A percentile compares a stretch with the other conserved stretches of the same genome.
Evolutionary conservation across 1,140 invertebrate genomes (phyloP).

Genomic region (Sitodiplosis mosellana): DNA sequence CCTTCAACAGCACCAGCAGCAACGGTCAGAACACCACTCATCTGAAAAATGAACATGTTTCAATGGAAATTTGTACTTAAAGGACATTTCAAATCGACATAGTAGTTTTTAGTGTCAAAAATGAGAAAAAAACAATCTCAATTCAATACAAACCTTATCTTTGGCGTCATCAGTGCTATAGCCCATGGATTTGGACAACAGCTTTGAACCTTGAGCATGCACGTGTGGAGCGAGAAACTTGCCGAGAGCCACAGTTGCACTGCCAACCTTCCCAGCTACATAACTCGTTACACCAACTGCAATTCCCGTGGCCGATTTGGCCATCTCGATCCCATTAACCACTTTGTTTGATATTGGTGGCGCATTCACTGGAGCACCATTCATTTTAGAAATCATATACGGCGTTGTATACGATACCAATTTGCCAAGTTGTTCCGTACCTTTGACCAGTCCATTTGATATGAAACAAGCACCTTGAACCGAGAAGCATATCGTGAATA

Average conservation of each 20-base stretch:
- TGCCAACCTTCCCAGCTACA: conserved; percentile 41
- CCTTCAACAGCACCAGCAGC: conserved; percentile 47
- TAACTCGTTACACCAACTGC: conserved; percentile 41
- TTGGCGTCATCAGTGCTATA: conserved; percentile 32
- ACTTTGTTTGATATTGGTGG: conserved; percentile 27
- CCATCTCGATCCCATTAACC: conserved; percentile 36
- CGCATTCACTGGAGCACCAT: conserved; percentile 25
- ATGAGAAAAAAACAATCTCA: background rate
- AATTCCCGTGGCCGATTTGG: conserved; percentile 36
- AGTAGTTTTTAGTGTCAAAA: too few relatives aligned
- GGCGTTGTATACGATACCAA: conserved; percentile 38
- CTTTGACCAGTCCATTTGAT: conserved; percentile 40
- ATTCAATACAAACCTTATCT: conserved; percentile 19
- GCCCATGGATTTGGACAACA: conserved; percentile 33
- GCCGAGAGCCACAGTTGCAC: conserved; percentile 40
- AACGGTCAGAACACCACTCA: conserved; percentile 42
- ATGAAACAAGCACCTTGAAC: conserved; percentile 44
- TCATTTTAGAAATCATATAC: conserved; percentile 35
- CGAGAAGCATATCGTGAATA: too few relatives aligned
- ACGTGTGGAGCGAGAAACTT: conserved; percentile 44
- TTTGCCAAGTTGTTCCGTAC: conserved; percentile 41
- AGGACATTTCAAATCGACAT: too few relatives aligned
- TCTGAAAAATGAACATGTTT: conserved; percentile 9
- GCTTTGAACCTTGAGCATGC: conserved; percentile 35
- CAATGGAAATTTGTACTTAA: too few relatives aligned